Base-by-base conservation (phyloP, 2,797 vertebrate species). In the Cyprinodon diabolis region DNA sequence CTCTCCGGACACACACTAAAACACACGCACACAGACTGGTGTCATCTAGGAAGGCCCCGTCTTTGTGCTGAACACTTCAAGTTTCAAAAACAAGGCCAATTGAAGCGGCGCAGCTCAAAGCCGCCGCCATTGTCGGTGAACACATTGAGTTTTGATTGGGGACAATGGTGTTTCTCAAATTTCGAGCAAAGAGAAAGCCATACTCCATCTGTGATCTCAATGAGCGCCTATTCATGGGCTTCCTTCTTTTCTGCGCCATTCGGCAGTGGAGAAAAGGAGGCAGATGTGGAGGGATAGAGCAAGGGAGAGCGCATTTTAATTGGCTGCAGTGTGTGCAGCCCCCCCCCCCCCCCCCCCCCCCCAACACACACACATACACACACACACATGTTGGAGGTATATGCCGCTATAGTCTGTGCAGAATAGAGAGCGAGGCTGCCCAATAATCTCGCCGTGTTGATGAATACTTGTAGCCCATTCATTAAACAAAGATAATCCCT, bases 121-220 rank as follows among this genome's bases (percentile, higher is more conserved):
- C 93, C 91, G 91, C 90, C 90, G 83, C 95, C 94, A 96, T 97
- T 97, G 96, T 96, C 89, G 91, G 91, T 89, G 88, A 95, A 96
- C 96, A 96, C 96, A 96, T 95, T 96, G 97, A 97, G 97, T 97
- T 98, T 97, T 97, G 96, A 96, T 97, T 97, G 95, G 91, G 96
- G 95, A 98, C 96, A 97, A 98, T 97, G 92, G 96, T 97, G 97
- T 97, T 98, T 96, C 97, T 97, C 97, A 97, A 96, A 97, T 97
- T 97, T 97, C 97, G 93, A 90, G 95, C 96, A 96, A 96, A 97
- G 96, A 97, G 88, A 92, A 92, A 92, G 95, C 95, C 96, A 96
- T 96, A 96, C 95, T 96, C 96, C 97, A 98, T 98, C 97, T 98
- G 97, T 97, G 97, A 98, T 97, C 96, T 97, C 96, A 96, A 96